Base-by-base conservation (phyloP, 2,797 vertebrate species). In the Remorina albescens region DNA sequence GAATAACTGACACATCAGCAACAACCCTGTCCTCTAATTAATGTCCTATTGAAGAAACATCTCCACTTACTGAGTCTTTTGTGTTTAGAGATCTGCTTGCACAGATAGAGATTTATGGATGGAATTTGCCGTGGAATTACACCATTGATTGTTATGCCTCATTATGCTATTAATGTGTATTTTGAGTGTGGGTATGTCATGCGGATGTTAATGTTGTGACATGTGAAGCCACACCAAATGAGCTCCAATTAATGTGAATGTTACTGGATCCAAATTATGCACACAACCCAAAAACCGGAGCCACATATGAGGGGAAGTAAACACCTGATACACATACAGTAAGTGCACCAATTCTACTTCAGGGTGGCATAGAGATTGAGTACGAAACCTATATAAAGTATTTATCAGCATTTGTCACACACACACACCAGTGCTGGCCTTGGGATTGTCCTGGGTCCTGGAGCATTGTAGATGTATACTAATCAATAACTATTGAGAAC, bases 401-500 rank as follows among this genome's bases (percentile, higher is more conserved):
- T 44, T n/a, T 37, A 61, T 2, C 58, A 21, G 26, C 55, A 62
- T 62, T 46, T 32, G 19, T 57, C 16, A 36, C 23, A n/a, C 36
- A 64, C 37, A 28, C 42, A 54, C 46, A 44, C 13, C 7, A 15
- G 26, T 49, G 36, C 23, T 44, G 41, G 51, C 65, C 71, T 67
- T 61, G 44, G 16, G 34, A 64, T 32, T 5, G 15, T 4, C 53
- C 57, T 44, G 78, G 73, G 53, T 75, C 55, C 49, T 36, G 0
- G 5, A 42, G 36, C 30, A 49, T 54, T 69, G 42, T 28, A 62
- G 60, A 60, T 56, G 57, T 30, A 65, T 66, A 68, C 30, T 34
- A 62, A 82, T 86, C 85, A 71, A 87, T 86, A 79, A 71, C 41
- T n/a, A 67, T 25, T 74, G 68, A 71, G 61, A 32, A 63, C 18